Base-by-base conservation (phyloP, 2,797 vertebrate genomes). In the Thripadectes ignobilis region DNA sequence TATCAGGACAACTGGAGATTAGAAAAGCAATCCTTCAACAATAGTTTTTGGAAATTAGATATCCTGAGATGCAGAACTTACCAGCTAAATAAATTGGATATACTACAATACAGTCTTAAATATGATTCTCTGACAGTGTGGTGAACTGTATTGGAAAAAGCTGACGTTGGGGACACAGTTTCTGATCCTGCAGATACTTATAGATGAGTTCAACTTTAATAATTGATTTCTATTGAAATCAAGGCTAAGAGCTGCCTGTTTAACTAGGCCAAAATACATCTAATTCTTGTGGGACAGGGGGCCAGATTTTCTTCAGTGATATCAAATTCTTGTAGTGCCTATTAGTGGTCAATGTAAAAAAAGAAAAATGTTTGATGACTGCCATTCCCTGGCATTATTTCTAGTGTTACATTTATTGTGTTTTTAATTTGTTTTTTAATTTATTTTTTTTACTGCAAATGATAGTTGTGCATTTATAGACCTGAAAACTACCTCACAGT, bases 1-100 rank as follows among this genome's bases (percentile, higher is more conserved):
- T 59, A 81, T 68, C 19, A 81, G 48, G 43, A 38, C 14, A 75
- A 52, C 12, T 17, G 8, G 4, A 21, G 14, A 54, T 63, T 48
- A 85, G 62, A 66, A 88, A 90, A 87, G 5, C 19, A 81, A 89
- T 72, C 66, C 41, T 81, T 88, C 36, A 63, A 15, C 43, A 66
- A 27, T 18, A 57, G 41, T 57, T 63, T 73, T 10, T 72, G 17
- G 32, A 55, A 90, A 49, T 75, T 66, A 30, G 73, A 34, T 57
- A 21, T 48, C 46, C 36, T 39, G 52, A 76, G 23, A 52, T 61
- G 8, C 14, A n/a, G 27, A 61, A 67, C 1, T 76, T 86, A 66
- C 11, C 58, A 46, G 22, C 15, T 80, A 65, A 55, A 71, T 36
- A 79, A 48, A 19, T 22, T 73, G 14, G 7, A 45, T 23, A 36